Percentiles rank a stretch among this genome's conserved stretches.
phyloP scores from a whole-genome alignment of 2,888 invertebrate genomes.

The Melieria omissa region DNA sequence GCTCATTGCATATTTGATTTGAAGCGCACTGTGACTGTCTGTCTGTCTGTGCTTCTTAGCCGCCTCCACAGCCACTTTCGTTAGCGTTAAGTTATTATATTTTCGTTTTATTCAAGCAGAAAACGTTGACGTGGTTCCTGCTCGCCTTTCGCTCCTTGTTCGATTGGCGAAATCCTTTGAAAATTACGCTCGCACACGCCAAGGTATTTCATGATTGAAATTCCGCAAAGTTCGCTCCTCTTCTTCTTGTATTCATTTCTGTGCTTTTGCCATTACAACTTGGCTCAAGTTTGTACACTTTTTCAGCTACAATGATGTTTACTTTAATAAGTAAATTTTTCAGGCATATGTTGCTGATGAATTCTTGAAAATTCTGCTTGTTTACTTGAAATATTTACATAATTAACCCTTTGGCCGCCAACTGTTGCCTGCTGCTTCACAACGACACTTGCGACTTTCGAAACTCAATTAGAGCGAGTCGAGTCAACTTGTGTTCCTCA shows the following conservation, averaged over 20 bases:
- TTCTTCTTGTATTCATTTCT: conserved; percentile 12
- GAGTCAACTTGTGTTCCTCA: conserved; percentile 27
- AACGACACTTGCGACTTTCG: no score
- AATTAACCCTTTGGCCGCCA: conserved; percentile 26
- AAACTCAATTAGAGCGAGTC: conserved; percentile 23
- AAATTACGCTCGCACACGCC: conserved; percentile 15
- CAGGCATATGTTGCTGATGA: no score
- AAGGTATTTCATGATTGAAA: conserved; percentile 30
- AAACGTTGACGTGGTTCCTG: background rate
- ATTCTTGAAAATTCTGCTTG: no score
- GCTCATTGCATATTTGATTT: conserved; percentile 20
- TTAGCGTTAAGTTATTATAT: conserved; percentile 31
- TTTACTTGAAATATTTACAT: background rate
- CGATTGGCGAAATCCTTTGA: conserved; percentile 17
- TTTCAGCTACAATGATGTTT: background rate
- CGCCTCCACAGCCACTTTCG: background rate
- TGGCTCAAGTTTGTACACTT: background rate
- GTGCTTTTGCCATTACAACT: background rate
- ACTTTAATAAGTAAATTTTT: no score
- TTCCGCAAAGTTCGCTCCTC: conserved; percentile 16
- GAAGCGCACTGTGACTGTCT: conserved; percentile 4
- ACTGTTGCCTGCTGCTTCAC: background rate
- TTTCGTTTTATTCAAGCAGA: background rate
- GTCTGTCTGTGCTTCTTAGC: background rate
- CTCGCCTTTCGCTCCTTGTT: background rate